Conservation (phyloP, 1,140 invertebrate species). For the Drosophila bifasciata region DNA sequence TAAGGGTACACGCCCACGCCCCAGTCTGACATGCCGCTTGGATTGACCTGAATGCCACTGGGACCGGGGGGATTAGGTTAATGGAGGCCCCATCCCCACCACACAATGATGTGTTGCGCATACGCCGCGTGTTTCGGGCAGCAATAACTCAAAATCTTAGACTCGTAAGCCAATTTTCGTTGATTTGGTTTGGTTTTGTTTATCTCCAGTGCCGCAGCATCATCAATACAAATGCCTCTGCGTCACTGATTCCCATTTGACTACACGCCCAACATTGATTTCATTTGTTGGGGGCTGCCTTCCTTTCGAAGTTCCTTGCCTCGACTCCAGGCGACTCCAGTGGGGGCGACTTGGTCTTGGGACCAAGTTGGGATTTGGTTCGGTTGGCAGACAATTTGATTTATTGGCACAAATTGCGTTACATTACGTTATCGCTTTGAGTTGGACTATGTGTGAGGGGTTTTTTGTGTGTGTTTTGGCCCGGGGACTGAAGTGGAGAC, state of each 20-base stretch:
- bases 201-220: constrained; percentile 67
- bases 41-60: constrained; percentile 58
- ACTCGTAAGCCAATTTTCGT: constrained; percentile 79
- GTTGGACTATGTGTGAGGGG: constrained; percentile 39
- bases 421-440: constrained; percentile 79
- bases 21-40: constrained; percentile 42
- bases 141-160: constrained; percentile 77
- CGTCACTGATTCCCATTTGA: constrained; percentile 68
- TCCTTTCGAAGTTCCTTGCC: constrained; percentile 2
- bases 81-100: neutral
- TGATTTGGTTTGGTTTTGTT: constrained; percentile 82
- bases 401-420: constrained; percentile 79
- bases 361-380: too few species aligned
- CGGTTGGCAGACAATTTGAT: constrained; percentile 70
- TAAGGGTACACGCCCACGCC: constrained; percentile 19
- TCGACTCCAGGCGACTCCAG: too few species aligned
- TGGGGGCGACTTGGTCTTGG: neutral
- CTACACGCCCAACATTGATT: constrained; percentile 58
- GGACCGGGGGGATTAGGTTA: constrained; percentile 41
- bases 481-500: constrained; percentile 15
- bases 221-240: constrained; percentile 74
- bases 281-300: constrained; percentile 57
- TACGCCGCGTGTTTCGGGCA: constrained; percentile 57
- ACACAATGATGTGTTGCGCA: constrained; percentile 69
- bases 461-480: constrained; percentile 18